Conservation (phyloP, 2,113 vertebrate species). For the Chamaetylas fuelleborni region DNA sequence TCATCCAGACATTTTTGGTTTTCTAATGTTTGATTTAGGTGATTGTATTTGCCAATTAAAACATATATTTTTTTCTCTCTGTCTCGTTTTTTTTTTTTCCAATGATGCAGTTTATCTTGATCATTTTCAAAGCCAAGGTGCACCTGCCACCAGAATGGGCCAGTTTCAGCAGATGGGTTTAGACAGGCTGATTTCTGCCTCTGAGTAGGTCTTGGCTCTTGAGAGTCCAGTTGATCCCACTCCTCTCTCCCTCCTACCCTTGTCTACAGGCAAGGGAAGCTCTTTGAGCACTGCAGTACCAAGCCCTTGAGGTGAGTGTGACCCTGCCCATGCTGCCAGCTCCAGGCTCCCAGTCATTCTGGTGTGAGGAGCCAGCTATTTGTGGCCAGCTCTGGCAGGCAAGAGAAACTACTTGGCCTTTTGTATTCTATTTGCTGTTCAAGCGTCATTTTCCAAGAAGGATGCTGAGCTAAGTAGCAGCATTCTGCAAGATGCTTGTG, state of each 20-base stretch:
- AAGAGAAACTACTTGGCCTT: background rate
- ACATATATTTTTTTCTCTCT: fast-evolving
- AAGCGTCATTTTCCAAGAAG: background rate
- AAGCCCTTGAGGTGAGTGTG: background rate
- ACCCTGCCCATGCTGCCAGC: background rate
- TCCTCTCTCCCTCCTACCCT: background rate
- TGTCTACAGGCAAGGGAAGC: background rate
- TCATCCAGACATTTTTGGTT: background rate
- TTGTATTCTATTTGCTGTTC: background rate
- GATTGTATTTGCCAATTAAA: background rate
- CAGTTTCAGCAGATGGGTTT: background rate
- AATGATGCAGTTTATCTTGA: background rate
- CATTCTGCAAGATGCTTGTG: background rate
- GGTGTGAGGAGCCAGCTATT: background rate
- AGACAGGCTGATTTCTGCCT: background rate
- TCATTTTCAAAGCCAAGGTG: background rate
- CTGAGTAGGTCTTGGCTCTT: background rate
- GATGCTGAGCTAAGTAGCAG: background rate
- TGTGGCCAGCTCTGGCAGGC: background rate
- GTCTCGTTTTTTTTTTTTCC: background rate
- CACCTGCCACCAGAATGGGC: background rate
- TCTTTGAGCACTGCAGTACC: background rate
- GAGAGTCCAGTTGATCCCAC: fast-evolving
- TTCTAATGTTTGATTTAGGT: background rate
- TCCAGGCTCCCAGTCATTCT: background rate